phyloP scores from a whole-genome alignment of 2,888 invertebrate genomes.

The Cataglyphis rosenhaueri region DNA sequence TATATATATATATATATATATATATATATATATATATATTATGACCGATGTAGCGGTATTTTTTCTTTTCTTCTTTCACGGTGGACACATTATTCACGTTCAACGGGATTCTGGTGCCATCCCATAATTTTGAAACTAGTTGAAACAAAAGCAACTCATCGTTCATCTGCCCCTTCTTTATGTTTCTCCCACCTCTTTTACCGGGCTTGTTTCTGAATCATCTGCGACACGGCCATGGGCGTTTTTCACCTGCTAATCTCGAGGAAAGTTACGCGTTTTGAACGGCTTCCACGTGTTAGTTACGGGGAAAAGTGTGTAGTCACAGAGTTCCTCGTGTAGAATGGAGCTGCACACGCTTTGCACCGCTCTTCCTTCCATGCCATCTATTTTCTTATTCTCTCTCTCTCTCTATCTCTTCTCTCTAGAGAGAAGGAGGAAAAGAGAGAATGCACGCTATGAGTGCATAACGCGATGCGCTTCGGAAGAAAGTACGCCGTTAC shows the following conservation, averaged over 20 bases:
- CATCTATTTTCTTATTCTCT: conserved; percentile 53
- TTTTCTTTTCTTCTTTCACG: conserved; percentile 14
- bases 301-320: conserved; percentile 72
- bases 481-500: conserved; percentile 44
- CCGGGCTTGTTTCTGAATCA: conserved; percentile 62
- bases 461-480: conserved; percentile 29
- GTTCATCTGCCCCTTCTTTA: conserved; percentile 63
- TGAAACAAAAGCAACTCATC: conserved; percentile 43
- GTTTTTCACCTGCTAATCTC: conserved; percentile 73
- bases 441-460: background rate
- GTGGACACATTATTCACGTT: conserved; percentile 21
- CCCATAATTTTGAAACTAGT: conserved; percentile 45
- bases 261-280: conserved; percentile 71
- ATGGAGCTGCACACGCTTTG: conserved; percentile 53
- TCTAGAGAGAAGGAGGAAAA: background rate
- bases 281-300: conserved; percentile 74
- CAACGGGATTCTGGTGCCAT: conserved; percentile 31
- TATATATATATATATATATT: background rate
- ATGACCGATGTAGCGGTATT: conserved; percentile 34
- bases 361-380: conserved; percentile 52
- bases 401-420: background rate
- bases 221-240: conserved; percentile 59
- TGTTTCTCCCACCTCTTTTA: conserved; percentile 28
- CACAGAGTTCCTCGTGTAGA: conserved; percentile 68
- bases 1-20: background rate